Evolutionary conservation across 2,888 invertebrate genomes (phyloP).

Genomic region (Drosophila mulleri): DNA sequence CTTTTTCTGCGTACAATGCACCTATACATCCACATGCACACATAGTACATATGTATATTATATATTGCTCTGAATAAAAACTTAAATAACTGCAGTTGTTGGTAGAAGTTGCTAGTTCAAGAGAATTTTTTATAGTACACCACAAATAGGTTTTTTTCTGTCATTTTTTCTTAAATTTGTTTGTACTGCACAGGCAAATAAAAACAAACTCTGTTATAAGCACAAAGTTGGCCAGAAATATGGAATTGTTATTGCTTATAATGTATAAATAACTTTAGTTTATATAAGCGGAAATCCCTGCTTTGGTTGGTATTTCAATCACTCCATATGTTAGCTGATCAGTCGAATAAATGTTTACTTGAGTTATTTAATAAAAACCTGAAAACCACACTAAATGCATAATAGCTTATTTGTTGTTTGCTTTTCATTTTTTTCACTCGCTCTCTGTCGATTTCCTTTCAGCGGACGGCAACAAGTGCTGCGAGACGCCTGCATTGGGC

Average conservation of each 20-base stretch:
- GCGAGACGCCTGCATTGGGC: constrained; percentile 40
- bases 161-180: not conserved
- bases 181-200: not conserved
- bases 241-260: not conserved
- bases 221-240: not conserved
- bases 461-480: constrained; percentile 62
- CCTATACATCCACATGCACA: not conserved
- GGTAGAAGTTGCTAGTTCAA: not conserved
- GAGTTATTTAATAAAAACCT: not conserved
- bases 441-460: constrained; percentile 31
- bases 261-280: not conserved
- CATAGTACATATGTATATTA: too few species aligned
- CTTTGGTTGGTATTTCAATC: not conserved
- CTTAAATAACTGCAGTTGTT: not conserved
- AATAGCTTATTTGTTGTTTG: constrained; percentile 31
- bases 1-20: not conserved
- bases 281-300: not conserved
- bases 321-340: not conserved
- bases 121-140: not conserved
- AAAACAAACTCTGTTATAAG: not conserved
- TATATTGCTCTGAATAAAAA: not conserved
- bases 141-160: not conserved
- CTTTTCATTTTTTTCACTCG: not conserved
- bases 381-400: constrained; percentile 4
- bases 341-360: not conserved